Base-by-base conservation (phyloP, 2,797 vertebrate species). In the Pempheris klunzingeri region DNA sequence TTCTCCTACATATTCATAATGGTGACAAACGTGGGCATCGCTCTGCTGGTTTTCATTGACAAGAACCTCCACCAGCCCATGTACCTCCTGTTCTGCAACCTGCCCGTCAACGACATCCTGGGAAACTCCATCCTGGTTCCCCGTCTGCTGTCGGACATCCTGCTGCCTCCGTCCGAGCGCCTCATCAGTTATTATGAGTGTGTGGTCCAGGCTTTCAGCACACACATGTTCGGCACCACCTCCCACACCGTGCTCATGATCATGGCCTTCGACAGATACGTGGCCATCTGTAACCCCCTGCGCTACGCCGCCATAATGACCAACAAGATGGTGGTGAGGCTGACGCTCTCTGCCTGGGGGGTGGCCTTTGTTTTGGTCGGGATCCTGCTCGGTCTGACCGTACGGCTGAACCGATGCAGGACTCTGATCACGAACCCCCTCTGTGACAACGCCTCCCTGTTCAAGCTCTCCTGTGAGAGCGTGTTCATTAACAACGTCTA, bases 221-320 rank as follows among this genome's bases (percentile, higher is more conserved):
- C 92, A 11, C 96, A 96, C 1, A 92, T 93, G 36, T 93, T 91
- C 20, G 93, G 90, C 36, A 92, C 95, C 0, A 87, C 90, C 0
- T 91, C 95, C 0, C 95, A 96, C 1, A 94, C 93, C 0, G 88
- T 96, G 1, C 86, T 97, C 44, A 89, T 97, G 84, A 94, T 95
- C 1, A 96, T 96, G 96, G 95, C 96, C 0, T 94, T 95, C 0
- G 96, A 97, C 87, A 88, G 94, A 0, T 96, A 96, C 0, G 85
- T 96, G 34, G 95, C 96, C 11, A 92, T 97, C 64, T 96, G 96
- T 0, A 74, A 94, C 5, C 95, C 96, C 0, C 71, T 96, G 76
- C 68, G 76, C 12, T 96, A 96, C 26, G 0, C 78, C 0, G n/a
- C 87, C 13, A 84, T 94, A 17, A 80, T 96, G 15, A 95, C 83